A percentile compares a stretch with the other conserved stretches of the same genome.
phyloP scores from a whole-genome alignment of 1,140 invertebrate genomes.

The Saccostrea echinata region DNA sequence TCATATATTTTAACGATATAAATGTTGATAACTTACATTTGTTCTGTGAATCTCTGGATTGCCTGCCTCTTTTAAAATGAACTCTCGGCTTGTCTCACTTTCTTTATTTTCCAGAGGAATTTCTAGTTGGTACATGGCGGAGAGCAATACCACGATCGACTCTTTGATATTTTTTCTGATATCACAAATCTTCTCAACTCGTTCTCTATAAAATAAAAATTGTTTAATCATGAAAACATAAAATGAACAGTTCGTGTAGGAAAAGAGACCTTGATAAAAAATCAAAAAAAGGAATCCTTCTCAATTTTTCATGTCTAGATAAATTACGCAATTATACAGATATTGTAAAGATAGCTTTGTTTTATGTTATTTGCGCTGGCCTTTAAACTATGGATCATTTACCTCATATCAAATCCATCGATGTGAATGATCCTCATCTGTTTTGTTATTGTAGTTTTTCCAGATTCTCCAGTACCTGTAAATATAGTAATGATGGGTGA shows the following conservation, averaged over 20 bases:
- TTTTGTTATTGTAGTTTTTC: conserved; percentile 81
- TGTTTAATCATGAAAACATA: not conserved
- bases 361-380: not conserved
- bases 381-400: conserved; percentile 42
- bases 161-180: conserved; percentile 47
- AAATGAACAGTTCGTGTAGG: too few species aligned
- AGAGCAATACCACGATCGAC: conserved; percentile 19
- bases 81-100: conserved; percentile 24
- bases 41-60: conserved; percentile 9
- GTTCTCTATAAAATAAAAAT: conserved; percentile 32
- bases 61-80: conserved; percentile 11
- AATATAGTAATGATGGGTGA: not conserved
- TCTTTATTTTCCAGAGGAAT: conserved; percentile 17
- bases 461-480: conserved; percentile 80
- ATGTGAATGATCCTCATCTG: conserved; percentile 80
- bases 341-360: too few species aligned
- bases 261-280: not conserved
- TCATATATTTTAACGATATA: not conserved
- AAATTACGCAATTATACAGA: not conserved
- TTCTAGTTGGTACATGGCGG: conserved; percentile 27
- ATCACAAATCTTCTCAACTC: conserved; percentile 32
- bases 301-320: not conserved
- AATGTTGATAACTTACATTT: conserved; percentile 28
- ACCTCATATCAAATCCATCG: conserved; percentile 83
- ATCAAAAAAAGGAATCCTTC: not conserved